Conservation (phyloP, 2,888 invertebrate genomes). For the Parnassius mnemosyne region DNA sequence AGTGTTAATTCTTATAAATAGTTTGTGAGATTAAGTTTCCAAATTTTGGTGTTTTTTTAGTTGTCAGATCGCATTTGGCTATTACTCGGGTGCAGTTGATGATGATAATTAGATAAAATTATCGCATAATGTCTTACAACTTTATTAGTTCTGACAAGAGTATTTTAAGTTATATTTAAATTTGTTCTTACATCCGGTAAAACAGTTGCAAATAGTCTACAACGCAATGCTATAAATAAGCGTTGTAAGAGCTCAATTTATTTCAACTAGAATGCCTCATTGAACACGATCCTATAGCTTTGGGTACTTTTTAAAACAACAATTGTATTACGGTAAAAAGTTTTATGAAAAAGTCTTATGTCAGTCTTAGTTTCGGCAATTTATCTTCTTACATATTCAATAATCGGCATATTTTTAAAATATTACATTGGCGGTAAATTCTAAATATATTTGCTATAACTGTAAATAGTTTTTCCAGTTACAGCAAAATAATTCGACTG, state of each 20-base stretch:
- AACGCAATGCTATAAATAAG: slow-evolving; percentile 22
- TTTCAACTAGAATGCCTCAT: slow-evolving; percentile 35
- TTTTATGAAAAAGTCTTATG: slow-evolving; percentile 22
- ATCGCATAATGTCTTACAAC: no score
- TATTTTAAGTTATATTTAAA: not conserved
- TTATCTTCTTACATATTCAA: slow-evolving; percentile 21
- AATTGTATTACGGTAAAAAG: slow-evolving; percentile 22
- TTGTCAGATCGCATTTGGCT: no score
- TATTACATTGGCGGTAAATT: slow-evolving; percentile 11
- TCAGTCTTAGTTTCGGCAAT: slow-evolving; percentile 23
- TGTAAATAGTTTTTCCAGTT: no score
- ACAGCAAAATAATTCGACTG: no score
- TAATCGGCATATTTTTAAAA: slow-evolving; percentile 7
- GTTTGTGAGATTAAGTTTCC: no score
- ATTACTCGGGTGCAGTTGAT: no score
- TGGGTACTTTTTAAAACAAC: slow-evolving; percentile 27
- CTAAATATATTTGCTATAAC: not conserved
- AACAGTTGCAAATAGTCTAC: not conserved
- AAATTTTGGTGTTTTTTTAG: no score
- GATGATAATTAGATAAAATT: no score
- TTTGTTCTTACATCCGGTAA: not conserved
- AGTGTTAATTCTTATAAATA: no score
- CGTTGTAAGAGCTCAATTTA: slow-evolving; percentile 22
- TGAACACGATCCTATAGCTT: slow-evolving; percentile 39
- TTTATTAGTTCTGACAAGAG: no score